A percentile compares a stretch with the other conserved stretches of the same genome.
Evolutionary conservation across 2,888 invertebrate genomes (phyloP).

Genomic region (Apodemia mormo): DNA sequence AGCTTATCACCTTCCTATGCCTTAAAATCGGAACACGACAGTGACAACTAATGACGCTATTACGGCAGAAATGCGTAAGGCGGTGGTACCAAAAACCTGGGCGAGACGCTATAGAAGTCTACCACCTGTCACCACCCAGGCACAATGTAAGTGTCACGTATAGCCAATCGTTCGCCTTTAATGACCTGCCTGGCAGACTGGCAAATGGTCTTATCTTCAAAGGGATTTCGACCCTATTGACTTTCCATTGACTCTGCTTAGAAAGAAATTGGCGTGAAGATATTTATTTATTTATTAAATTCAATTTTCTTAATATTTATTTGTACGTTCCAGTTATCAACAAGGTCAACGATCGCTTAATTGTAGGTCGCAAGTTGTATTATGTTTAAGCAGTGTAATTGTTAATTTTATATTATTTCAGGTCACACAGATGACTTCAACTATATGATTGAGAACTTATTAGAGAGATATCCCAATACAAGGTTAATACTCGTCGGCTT

Average conservation of each 20-base stretch:
- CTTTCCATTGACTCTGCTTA: neutral
- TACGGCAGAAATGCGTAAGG: too few species aligned
- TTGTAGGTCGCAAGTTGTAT: slow-evolving; percentile 1
- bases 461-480: slow-evolving; percentile 87
- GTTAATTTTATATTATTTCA: slow-evolving; percentile 51
- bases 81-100: too few species aligned
- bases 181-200: too few species aligned
- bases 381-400: neutral
- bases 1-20: too few species aligned
- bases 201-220: too few species aligned
- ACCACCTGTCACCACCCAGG: too few species aligned
- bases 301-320: neutral
- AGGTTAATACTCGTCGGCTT: slow-evolving; percentile 94
- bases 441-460: slow-evolving; percentile 89
- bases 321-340: slow-evolving; percentile 29
- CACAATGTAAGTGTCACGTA: too few species aligned
- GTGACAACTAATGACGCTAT: too few species aligned
- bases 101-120: too few species aligned
- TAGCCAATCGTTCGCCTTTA: too few species aligned
- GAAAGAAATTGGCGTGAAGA: neutral
- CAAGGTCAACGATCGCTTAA: slow-evolving; percentile 30
- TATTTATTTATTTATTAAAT: neutral
- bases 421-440: slow-evolving; percentile 95
- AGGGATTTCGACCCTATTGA: too few species aligned
- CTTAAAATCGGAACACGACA: too few species aligned